Base-by-base conservation (phyloP, 2,797 vertebrate species). In the Myripristis jacobus region DNA sequence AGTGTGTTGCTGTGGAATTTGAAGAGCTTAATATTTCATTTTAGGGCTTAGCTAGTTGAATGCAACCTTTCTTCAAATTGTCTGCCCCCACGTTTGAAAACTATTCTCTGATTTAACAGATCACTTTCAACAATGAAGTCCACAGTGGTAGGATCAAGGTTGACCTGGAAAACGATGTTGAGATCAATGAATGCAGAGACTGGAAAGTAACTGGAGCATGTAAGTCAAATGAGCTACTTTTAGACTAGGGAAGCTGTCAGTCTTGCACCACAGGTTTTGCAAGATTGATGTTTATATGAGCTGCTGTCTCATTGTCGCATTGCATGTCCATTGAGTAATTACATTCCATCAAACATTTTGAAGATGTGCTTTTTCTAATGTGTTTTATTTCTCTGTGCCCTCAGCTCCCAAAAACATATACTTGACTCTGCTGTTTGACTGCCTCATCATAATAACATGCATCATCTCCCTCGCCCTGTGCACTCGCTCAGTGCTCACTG, bases 71-170 rank as follows among this genome's bases (percentile, higher is more conserved):
- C 36, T 12, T 1, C 15, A 16, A 54, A 52, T 11, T 3, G 0
- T 56, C 22, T 41, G 8, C 2, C 3, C 25, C 1, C 3, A 4
- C 21, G 46, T 31, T 15, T 66, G 69, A 50, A 29, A n/a, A 15
- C 29, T 52, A 22, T 16, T 44, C 9, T 82, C 47, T 75, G 73
- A 27, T 69, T n/a, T 61, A 59, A 86, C 87, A 98, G 97, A 96
- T 98, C 80, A 91, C 91, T 16, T 97, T 97, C 67, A 92, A 96
- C 91, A 98, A 98, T 84, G 92, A 92, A 84, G 97, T 90, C 69
- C 97, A 98, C 81, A 98, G 97, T 54, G 97, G 97, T 87, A 94
- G 95, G 90, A 96, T 98, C 75, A 97, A 95, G 90, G 91, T 98
- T 50, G 93, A 93, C 66, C 91, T 98, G 81, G 96, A 97, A 79